These are phyloP conservation scores for Napeogenes inachia DNA, from an alignment of 2,888 invertebrate species.

Conservation along the genomic window DNA sequence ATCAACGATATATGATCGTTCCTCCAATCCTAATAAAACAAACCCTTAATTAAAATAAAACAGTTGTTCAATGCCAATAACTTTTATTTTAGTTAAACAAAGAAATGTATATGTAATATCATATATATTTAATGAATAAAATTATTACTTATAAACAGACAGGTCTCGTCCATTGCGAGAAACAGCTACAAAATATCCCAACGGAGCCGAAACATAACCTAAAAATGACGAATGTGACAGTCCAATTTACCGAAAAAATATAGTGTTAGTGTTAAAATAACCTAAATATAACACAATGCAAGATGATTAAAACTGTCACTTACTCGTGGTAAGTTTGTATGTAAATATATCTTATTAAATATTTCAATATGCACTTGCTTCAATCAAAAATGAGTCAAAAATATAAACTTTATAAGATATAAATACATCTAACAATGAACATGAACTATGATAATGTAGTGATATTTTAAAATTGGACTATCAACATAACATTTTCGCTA, in stretches of 20 bases:
- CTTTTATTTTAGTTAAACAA: conserved; percentile 75
- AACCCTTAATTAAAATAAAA: conserved; percentile 31
- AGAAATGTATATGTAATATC: conserved; percentile 64
- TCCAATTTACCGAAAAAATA: conserved; percentile 42
- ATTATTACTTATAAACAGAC: conserved; percentile 68
- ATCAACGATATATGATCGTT: background rate
- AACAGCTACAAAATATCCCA: conserved; percentile 61
- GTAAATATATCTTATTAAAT: conserved; percentile 8
- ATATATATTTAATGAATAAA: conserved; percentile 67
- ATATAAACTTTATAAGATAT: conserved; percentile 7
- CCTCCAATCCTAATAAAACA: too few relatives aligned
- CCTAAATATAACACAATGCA: conserved; percentile 8
- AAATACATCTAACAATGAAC: conserved; percentile 1
- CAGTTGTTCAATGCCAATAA: conserved; percentile 59
- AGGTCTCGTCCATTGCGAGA: conserved; percentile 59
- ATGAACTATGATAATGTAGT: conserved; percentile 1
- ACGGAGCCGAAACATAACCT: conserved; percentile 58
- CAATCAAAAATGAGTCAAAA: conserved; percentile 8
- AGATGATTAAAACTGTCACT: conserved; percentile 8
- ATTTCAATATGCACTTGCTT: conserved; percentile 1
- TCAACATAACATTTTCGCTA: conserved; percentile 44
- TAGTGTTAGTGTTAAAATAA: conserved; percentile 1
- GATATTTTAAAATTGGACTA: conserved; percentile 49
- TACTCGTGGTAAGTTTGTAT: conserved; percentile 11
- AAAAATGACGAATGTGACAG: conserved; percentile 51